Evolutionary conservation across 2,888 invertebrate species (phyloP).

Genomic region (Drosophila lutescens): DNA sequence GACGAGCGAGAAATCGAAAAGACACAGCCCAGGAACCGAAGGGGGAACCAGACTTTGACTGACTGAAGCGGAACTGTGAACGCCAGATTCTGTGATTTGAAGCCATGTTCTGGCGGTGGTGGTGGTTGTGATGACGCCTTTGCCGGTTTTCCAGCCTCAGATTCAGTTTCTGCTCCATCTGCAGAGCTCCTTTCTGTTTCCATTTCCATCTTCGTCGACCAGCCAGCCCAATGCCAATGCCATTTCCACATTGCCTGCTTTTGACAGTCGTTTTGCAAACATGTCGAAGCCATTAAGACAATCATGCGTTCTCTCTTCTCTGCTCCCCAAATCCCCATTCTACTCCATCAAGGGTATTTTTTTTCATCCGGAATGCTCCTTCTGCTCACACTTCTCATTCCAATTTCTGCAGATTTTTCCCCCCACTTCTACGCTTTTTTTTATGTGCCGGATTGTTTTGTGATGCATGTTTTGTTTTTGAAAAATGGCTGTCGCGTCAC

Average conservation of each 20-base stretch:
- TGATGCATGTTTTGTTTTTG: constrained; percentile 76
- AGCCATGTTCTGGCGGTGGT: constrained; percentile 26
- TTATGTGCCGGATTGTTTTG: constrained; percentile 33
- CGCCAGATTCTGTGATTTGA: constrained; percentile 48
- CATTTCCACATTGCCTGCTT: constrained; percentile 57
- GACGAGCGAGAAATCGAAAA: constrained; percentile 64
- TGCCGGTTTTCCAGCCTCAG: constrained; percentile 15
- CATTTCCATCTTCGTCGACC: constrained; percentile 11
- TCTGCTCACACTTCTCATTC: constrained; percentile 46
- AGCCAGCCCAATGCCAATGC: constrained; percentile 27
- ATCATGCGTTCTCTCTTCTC: constrained; percentile 64
- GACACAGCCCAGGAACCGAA: constrained; percentile 8
- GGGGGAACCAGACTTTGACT: constrained; percentile 12
- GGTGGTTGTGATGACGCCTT: constrained; percentile 21
- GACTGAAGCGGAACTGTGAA: constrained; percentile 36
- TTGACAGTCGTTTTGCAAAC: constrained; percentile 81
- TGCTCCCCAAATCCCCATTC: constrained; percentile 11
- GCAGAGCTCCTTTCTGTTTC: constrained; percentile 12
- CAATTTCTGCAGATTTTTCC: constrained; percentile 20
- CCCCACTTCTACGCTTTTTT: constrained; percentile 29
- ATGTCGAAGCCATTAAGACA: constrained; percentile 80
- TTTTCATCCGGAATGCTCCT: constrained; percentile 35
- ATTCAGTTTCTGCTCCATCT: constrained; percentile 6
- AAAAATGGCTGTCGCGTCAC: constrained; percentile 79
- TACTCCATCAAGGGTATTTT: constrained; percentile 47